These are phyloP conservation scores for Belgica antarctica DNA, from an alignment of 2,888 invertebrate genomes.

Conservation along the genomic window DNA sequence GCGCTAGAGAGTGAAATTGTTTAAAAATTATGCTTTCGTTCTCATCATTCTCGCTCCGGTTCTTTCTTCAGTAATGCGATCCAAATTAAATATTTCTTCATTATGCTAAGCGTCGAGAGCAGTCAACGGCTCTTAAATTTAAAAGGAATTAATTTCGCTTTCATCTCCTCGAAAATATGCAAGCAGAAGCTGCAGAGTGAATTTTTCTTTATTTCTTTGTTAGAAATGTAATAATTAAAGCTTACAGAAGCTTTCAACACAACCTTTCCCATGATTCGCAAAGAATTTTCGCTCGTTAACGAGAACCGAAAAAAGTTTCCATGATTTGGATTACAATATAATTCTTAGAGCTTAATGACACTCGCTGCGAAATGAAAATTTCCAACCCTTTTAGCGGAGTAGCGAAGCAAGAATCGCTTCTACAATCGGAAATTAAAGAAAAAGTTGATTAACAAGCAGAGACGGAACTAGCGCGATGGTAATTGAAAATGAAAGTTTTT, in stretches of 20 bases:
- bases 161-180: background rate
- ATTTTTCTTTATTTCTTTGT: too few relatives aligned
- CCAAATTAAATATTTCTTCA: constrained; percentile 2
- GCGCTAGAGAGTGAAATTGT: constrained; percentile 23
- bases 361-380: too few relatives aligned
- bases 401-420: too few relatives aligned
- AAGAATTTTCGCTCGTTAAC: background rate
- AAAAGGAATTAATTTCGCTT: background rate
- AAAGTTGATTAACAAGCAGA: too few relatives aligned
- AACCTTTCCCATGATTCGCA: too few relatives aligned
- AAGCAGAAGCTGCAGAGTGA: background rate
- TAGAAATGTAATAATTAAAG: too few relatives aligned
- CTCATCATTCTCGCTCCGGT: constrained; percentile 9
- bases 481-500: too few relatives aligned
- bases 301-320: background rate
- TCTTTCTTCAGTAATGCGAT: background rate
- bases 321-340: background rate
- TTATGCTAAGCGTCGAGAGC: constrained; percentile 9
- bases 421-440: too few relatives aligned
- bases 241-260: too few relatives aligned
- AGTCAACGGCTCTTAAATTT: background rate
- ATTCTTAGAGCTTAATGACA: background rate
- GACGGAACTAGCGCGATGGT: too few relatives aligned
- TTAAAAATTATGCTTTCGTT: constrained; percentile 9
- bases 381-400: too few relatives aligned